Base-by-base conservation (phyloP, 2,797 vertebrate species). In the Octomys mimax region DNA sequence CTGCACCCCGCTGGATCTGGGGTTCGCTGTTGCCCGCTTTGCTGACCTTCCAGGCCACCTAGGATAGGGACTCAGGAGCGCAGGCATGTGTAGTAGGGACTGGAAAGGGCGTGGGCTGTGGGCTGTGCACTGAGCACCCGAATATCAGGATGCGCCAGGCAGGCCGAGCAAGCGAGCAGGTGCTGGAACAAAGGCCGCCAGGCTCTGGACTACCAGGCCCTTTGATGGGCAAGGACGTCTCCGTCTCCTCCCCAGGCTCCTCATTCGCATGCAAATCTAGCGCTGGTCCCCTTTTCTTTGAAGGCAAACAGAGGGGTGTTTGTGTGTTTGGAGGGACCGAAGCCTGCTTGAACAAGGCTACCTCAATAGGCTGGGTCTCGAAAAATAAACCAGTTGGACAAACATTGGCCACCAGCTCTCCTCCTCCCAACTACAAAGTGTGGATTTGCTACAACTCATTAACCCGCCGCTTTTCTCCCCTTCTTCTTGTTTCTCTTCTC, bases 371-470 rank as follows among this genome's bases (percentile, higher is more conserved):
- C 91, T 93, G 95, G 70, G 70, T 82, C 95, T 97, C 84, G 83
- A 97, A 96, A 98, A 97, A 98, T 97, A 97, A 94, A 96, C 97
- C 97, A 93, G 92, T 97, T 97, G 97, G 95, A 97, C 93, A 98
- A 96, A 97, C 97, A 87, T 89, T 95, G 94, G 96, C 97, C 97
- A 95, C 94, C 96, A 97, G 87, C 97, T 96, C 97, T 98, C 98
- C 98, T 98, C 96, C 96, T 96, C 94, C 97, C 83, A 88, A 95
- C 96, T 97, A 97, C 98, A 97, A 98, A 98, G 97, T 98, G 98
- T 92, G 97, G 98, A 95, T 98, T 97, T 98, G 97, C 95, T 96
- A 98, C 96, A 97, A 97, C 97, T 98, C 98, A 98, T 99, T 99
- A 99, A 98, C 98, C 98, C 96, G 49, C 95, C 96, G 97, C 92